Evolutionary conservation across 2,113 vertebrate genomes (phyloP).

Genomic region (Ornithorhynchus anatinus): DNA sequence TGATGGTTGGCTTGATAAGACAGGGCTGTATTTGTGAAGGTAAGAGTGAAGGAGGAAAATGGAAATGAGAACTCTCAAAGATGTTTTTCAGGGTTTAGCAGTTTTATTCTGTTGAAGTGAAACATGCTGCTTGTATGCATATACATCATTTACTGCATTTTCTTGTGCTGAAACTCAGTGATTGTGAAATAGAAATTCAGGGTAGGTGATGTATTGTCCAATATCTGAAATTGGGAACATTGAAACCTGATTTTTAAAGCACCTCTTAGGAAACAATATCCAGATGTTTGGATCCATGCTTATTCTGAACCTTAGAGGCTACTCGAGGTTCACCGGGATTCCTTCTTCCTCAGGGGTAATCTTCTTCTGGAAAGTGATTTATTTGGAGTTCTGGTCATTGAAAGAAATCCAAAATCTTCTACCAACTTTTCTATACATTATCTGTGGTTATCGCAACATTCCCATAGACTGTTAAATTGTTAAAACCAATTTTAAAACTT

Average conservation of each 20-base stretch:
- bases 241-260: neutral
- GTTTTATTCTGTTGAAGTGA: neutral
- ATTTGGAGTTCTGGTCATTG: too few species aligned
- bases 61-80: neutral
- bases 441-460: too few species aligned
- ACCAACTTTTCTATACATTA: too few species aligned
- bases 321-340: too few species aligned
- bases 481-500: too few species aligned
- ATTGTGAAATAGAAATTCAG: neutral
- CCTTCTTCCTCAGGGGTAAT: too few species aligned
- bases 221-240: neutral
- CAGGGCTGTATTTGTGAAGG: slow-evolving; percentile 98
- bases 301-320: too few species aligned
- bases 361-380: too few species aligned
- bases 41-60: slow-evolving; percentile 60
- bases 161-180: neutral
- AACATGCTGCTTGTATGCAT: neutral
- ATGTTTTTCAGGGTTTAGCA: neutral
- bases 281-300: neutral
- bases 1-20: slow-evolving; percentile 98
- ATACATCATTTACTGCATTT: neutral
- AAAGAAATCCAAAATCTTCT: too few species aligned
- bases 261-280: neutral
- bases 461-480: too few species aligned
- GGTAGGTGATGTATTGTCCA: too few species aligned